Percentiles rank a stretch among this genome's conserved stretches.
Evolutionary conservation across 2,113 vertebrate genomes (phyloP).

Genomic region (Eidolon helvum): DNA sequence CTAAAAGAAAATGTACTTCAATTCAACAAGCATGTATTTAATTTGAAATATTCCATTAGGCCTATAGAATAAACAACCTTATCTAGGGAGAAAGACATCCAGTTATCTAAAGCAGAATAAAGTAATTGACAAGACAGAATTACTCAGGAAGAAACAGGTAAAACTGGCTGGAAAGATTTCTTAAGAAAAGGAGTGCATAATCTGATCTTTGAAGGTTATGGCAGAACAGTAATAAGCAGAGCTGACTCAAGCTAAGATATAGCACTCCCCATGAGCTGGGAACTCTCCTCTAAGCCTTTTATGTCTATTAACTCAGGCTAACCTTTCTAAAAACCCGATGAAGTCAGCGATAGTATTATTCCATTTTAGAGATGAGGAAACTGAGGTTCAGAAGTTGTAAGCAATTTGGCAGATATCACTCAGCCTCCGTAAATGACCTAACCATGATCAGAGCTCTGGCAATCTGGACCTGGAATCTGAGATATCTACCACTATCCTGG

Average conservation of each 20-base stretch:
- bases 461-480: neutral
- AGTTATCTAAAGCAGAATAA: neutral
- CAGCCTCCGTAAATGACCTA: neutral
- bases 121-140: neutral
- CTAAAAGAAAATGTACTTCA: neutral
- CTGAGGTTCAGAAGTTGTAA: neutral
- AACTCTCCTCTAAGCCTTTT: neutral
- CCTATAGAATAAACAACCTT: neutral
- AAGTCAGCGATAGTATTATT: no score
- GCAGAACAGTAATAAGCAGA: rapidly evolving
- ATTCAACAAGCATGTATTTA: neutral
- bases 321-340: neutral
- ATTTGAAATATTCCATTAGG: neutral
- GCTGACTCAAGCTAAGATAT: rapidly evolving
- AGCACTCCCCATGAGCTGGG: rapidly evolving
- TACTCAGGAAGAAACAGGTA: neutral
- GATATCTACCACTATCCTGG: neutral
- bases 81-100: neutral
- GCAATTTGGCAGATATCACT: neutral
- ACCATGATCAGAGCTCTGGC: neutral
- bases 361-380: neutral
- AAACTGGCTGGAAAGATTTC: neutral
- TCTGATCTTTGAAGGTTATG: neutral
- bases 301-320: no score
- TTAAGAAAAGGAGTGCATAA: neutral